Base-by-base conservation (phyloP, 2,888 invertebrate genomes). In the Tryphoninae sp. region DNA sequence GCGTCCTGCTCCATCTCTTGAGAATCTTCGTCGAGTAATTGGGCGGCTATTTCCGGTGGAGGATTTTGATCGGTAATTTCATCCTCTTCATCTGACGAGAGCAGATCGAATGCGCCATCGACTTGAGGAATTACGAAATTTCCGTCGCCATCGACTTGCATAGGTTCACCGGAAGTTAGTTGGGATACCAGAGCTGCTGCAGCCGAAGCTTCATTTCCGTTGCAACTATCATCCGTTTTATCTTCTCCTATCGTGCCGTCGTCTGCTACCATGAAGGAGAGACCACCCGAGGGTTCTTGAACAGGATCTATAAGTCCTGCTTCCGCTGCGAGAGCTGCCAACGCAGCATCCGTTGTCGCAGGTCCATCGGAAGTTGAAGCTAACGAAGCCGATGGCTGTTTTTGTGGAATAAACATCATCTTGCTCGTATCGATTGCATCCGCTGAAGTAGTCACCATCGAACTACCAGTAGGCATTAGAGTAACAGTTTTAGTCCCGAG, bases 401-500 rank as follows among this genome's bases (percentile, higher is more conserved):
- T 94, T 84, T 92, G 93, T 40, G 86, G 92, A n/a, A 92, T 89
- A 40, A 92, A 91, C 4, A 91, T 80, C 90, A 91, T 90, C 84
- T 92, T 92, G 45, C 88, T 89, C 1, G 91, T 86, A 51, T 92
- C 92, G 77, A 91, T 88, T 0, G 88, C 73, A 42, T 90, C 91
- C 2, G 85, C 67, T 4, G 84, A 72, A 2, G 90, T 89, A 16
- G 89, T 89, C 0, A 90, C 90, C 74, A 92, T 89, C 6, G 92
- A 90, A 89, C 91, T 84, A 89, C 91, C 84, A 83, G 90, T 89
- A n/a, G 91, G 93, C 73, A 95, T 93, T 33, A 95, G 92, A 0
- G 95, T 95, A 0, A 95, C 93, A 0, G 95, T 95, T 91, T 95
- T 95, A 65, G 94, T 93, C 23, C 93, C 93, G 53, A 92, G 87